Percentiles rank a stretch among this genome's conserved stretches.
Conservation (phyloP, 2,888 invertebrate genomes). For the Zelleria hepariella region DNA sequence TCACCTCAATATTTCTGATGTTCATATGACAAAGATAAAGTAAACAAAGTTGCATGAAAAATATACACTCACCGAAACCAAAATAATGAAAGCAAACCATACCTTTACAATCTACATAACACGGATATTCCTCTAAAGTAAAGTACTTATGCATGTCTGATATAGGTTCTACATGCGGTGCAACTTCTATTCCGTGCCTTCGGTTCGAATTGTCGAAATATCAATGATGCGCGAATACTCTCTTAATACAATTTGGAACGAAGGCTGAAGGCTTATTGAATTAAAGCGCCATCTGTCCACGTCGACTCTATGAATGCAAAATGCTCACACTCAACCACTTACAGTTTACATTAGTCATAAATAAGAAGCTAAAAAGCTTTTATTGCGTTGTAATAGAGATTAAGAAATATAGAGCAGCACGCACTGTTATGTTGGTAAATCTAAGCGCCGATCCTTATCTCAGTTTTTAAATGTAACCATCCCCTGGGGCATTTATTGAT, state of each 20-base stretch:
- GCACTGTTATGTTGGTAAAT: neutral
- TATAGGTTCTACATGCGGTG: too few species aligned
- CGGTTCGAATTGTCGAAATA: conserved; percentile 58
- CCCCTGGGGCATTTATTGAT: conserved; percentile 62
- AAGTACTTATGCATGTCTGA: too few species aligned
- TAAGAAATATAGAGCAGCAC: neutral
- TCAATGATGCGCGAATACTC: conserved; percentile 71
- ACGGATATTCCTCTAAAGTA: too few species aligned
- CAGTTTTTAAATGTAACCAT: conserved; percentile 66
- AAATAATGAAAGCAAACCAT: too few species aligned
- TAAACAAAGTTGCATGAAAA: too few species aligned
- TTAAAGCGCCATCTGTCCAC: conserved; percentile 69
- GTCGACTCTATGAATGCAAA: conserved; percentile 67
- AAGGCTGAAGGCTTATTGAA: conserved; percentile 67
- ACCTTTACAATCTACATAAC: too few species aligned
- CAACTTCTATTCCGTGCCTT: too few species aligned
- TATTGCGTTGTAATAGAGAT: neutral
- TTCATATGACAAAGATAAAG: too few species aligned
- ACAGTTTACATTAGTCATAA: neutral
- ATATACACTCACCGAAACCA: too few species aligned
- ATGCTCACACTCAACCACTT: conserved; percentile 24
- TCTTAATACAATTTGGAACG: conserved; percentile 67
- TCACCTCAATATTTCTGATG: too few species aligned
- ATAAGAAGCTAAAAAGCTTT: neutral
- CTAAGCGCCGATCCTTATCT: conserved; percentile 62